Conservation (phyloP, 1,140 invertebrate species). For the Tetramorium alpestre region DNA sequence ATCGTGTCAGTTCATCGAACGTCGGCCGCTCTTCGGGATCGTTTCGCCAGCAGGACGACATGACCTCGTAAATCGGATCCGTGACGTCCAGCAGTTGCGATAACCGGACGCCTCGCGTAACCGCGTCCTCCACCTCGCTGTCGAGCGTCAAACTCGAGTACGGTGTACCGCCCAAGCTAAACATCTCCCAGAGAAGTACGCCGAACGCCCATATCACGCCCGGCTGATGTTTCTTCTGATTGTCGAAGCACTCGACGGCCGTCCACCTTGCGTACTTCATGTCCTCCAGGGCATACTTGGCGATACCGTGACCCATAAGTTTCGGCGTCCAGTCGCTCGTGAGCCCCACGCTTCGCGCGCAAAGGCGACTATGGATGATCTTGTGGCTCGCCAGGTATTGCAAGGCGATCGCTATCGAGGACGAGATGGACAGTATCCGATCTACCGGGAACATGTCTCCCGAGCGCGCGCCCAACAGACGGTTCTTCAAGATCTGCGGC, state of each 20-base stretch:
- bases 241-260: conserved; percentile 90
- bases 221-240: conserved; percentile 88
- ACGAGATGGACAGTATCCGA: conserved; percentile 88
- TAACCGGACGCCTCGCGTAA: conserved; percentile 90
- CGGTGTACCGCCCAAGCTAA: conserved; percentile 93
- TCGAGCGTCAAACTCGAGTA: conserved; percentile 89
- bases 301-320: conserved; percentile 90
- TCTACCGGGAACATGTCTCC: conserved; percentile 87
- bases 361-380: conserved; percentile 90
- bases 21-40: conserved; percentile 92
- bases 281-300: conserved; percentile 85
- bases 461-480: conserved; percentile 88
- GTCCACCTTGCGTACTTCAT: conserved; percentile 91
- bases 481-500: conserved; percentile 89
- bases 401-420: conserved; percentile 86
- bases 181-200: conserved; percentile 93
- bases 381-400: conserved; percentile 84
- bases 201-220: conserved; percentile 95
- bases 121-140: conserved; percentile 89
- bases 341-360: conserved; percentile 90
- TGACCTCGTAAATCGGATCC: conserved; percentile 93
- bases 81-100: conserved; percentile 90
- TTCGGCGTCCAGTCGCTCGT: conserved; percentile 88
- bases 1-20: conserved; percentile 87
- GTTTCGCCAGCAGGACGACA: conserved; percentile 94